phyloP scores from a whole-genome alignment of 2,888 invertebrate species.

The Eristalinus aeneus region DNA sequence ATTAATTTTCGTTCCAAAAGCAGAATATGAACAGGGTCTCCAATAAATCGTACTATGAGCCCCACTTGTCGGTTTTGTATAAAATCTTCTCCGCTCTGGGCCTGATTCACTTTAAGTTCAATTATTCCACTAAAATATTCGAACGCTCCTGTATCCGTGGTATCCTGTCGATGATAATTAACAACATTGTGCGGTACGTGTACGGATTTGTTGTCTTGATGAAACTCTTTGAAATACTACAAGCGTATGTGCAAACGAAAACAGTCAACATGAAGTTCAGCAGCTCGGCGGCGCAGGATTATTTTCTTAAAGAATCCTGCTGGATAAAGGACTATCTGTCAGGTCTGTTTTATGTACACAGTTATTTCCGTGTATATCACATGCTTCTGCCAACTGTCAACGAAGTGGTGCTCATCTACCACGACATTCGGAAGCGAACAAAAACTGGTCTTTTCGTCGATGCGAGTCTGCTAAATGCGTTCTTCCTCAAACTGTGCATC shows the following conservation, averaged over 20 bases:
- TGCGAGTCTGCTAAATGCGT: neutral
- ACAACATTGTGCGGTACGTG: neutral
- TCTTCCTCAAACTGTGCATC: neutral
- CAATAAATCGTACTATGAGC: no score
- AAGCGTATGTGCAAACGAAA: neutral
- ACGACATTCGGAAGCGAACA: neutral
- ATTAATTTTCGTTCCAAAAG: no score
- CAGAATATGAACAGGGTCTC: no score
- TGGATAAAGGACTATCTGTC: neutral
- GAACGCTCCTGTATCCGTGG: neutral
- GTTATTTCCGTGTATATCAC: neutral
- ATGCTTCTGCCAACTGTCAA: neutral
- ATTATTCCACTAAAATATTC: neutral
- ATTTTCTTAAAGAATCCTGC: neutral
- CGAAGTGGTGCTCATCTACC: neutral
- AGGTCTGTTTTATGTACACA: neutral
- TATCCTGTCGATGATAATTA: neutral
- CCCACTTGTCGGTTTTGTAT: neutral
- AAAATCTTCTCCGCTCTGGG: neutral
- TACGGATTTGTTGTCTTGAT: neutral
- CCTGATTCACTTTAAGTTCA: neutral
- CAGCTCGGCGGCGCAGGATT: neutral
- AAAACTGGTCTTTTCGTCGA: neutral
- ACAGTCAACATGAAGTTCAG: neutral
- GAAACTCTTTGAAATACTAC: neutral